A percentile compares a stretch with the other conserved stretches of the same genome.
These are phyloP conservation scores for Ammospiza nelsoni DNA, from an alignment of 2,113 vertebrate species.

Conservation along the genomic window DNA sequence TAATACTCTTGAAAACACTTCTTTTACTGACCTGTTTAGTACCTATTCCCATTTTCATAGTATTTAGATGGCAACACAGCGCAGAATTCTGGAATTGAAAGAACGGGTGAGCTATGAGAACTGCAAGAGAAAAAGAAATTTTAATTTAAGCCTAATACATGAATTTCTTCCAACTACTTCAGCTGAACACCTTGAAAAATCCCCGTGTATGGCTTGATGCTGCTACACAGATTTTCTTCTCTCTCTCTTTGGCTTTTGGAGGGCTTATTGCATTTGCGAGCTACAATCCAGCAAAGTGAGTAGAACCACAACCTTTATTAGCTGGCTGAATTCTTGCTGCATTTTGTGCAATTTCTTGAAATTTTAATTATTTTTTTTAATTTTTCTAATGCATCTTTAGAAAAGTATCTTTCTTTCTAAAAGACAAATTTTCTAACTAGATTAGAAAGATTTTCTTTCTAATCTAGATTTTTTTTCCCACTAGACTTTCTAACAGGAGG, in stretches of 20 bases:
- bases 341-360: not conserved
- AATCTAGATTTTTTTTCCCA: too few species aligned
- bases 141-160: not conserved
- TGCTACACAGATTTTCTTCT: slow-evolving; percentile 94
- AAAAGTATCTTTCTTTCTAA: not conserved
- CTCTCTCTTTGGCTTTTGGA: slow-evolving; percentile 89
- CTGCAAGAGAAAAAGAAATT: not conserved
- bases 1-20: not conserved
- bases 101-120: not conserved
- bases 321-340: not conserved
- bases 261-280: slow-evolving; percentile 92
- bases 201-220: slow-evolving; percentile 93
- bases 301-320: not conserved
- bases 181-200: slow-evolving; percentile 82
- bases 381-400: not conserved
- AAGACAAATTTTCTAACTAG: not conserved
- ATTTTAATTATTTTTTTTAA: not conserved
- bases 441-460: too few species aligned
- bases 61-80: not conserved
- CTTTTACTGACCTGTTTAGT: not conserved
- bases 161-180: slow-evolving; percentile 10
- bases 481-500: not conserved
- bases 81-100: not conserved
- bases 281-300: slow-evolving; percentile 87
- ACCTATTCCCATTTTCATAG: not conserved